Evolutionary conservation across 1,140 invertebrate species (phyloP), one percentile per base, ranked within the genome.

Genomic region (Ruditapes philippinarum): DNA sequence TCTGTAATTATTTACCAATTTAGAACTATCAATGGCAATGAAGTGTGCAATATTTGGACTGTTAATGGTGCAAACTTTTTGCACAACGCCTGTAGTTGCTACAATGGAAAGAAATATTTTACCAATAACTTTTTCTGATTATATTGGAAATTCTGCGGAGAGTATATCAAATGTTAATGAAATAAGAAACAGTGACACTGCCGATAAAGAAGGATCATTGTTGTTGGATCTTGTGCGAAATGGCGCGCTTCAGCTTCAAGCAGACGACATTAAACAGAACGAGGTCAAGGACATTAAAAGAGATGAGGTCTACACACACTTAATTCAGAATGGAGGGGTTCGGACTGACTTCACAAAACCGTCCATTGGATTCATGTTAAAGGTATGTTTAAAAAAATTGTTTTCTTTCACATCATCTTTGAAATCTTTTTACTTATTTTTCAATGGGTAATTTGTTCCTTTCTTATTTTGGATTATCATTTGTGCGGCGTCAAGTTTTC

Each of bases 291-390:
- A 76, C 17, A 17, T 88, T 17, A 51, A 54, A 45, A 62, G 31
- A n/a, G 31, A 62, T 4, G 76, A 88, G 4, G 28, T 88, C 0
- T 36, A 49, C 11, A 38, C n/a, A 40, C 76, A 88, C 49, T 31
- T 88, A 42, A 14, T 62, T 14, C 85, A 88, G 54, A 73, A 88
- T 76, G 62, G 60, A 22, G 73, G 74, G 2, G 22, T 38, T 40
- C 76, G 38, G n/a, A 79, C 85, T 0, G 76, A 76, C 42, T 51
- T 88, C 28, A 70, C 80, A 19, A 89, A 88, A 51, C 88, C 88
- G 17, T 91, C 92, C 17, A 89, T 85, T 31, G 86, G 85, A 19
- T 93, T 92, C 31, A 91, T 93, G 84, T 33, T 93, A 28, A 25
- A 81, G n/a, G 74, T 78, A 78, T 33, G 74, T 78, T 1, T 28